phyloP scores from a whole-genome alignment of 2,797 vertebrate genomes.

The Silurus lanzhouensis region DNA sequence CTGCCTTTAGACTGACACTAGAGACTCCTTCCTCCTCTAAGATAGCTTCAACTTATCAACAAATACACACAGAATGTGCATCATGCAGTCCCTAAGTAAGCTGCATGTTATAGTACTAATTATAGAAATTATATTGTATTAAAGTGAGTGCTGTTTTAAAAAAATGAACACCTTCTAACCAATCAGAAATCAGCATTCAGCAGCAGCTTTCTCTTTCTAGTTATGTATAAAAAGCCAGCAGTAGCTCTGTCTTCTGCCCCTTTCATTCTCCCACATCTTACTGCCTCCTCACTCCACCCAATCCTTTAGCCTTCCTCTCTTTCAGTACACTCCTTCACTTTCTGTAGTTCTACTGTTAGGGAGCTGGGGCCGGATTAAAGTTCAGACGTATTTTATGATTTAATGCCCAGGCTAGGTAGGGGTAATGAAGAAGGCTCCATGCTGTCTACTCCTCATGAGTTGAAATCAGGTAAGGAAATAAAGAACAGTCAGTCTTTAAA shows the following conservation, averaged over 20 bases:
- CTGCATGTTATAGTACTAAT: neutral
- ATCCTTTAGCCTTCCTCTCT: constrained; percentile 28
- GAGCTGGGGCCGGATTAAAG: constrained; percentile 19
- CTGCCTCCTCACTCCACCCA: constrained; percentile 27
- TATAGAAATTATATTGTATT: neutral
- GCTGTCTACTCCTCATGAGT: constrained; percentile 45
- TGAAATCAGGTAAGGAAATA: constrained; percentile 58
- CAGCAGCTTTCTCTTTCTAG: constrained; percentile 53
- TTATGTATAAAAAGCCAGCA: constrained; percentile 68
- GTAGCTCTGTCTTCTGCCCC: constrained; percentile 34
- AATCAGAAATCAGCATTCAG: neutral
- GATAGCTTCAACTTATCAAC: neutral
- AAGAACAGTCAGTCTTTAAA: constrained; percentile 44
- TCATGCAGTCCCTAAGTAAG: neutral
- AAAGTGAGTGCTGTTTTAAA: neutral
- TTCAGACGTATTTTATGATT: constrained; percentile 53
- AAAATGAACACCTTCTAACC: neutral
- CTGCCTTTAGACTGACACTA: neutral
- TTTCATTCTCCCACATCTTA: constrained; percentile 3
- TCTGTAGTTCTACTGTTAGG: constrained; percentile 26
- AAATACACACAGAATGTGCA: neutral
- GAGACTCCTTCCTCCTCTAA: neutral
- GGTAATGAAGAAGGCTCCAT: constrained; percentile 54
- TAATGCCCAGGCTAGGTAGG: constrained; percentile 49
- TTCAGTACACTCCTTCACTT: constrained; percentile 31